These are phyloP conservation scores for Lithodes maja DNA, from an alignment of 2,888 invertebrate genomes.

Conservation along the genomic window DNA sequence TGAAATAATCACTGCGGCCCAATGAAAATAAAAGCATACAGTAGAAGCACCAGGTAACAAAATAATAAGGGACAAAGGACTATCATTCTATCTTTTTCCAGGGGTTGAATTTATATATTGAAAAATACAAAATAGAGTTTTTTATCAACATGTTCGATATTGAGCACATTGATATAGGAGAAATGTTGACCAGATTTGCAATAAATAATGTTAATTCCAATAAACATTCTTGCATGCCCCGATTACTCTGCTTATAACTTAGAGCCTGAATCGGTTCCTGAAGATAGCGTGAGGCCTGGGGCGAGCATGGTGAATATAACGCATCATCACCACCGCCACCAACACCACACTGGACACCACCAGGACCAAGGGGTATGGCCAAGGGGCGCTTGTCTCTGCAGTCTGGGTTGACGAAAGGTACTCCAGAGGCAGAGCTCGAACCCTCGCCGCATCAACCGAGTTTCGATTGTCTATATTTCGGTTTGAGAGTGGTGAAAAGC, in stretches of 20 bases:
- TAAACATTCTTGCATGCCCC: no score
- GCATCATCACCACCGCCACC: not conserved
- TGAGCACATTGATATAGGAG: no score
- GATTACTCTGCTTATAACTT: not conserved
- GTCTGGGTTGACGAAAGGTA: not conserved
- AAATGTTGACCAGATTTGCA: no score
- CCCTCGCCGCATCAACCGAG: not conserved
- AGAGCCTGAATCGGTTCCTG: not conserved
- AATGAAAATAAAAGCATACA: no score
- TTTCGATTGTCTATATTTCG: not conserved
- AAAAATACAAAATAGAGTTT: no score
- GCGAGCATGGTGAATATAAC: not conserved
- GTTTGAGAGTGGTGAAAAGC: not conserved
- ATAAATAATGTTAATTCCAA: no score
- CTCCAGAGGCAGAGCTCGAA: not conserved
- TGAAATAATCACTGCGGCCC: no score
- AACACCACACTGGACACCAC: constrained; percentile 23
- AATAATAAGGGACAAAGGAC: no score
- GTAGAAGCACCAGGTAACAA: no score
- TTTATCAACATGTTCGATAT: no score
- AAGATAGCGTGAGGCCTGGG: constrained; percentile 1
- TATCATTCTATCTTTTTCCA: no score
- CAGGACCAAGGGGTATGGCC: not conserved
- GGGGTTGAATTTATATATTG: no score
- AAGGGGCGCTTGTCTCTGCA: not conserved